Base-by-base conservation (phyloP, 2,888 invertebrate species). In the Parelbella ahira region DNA sequence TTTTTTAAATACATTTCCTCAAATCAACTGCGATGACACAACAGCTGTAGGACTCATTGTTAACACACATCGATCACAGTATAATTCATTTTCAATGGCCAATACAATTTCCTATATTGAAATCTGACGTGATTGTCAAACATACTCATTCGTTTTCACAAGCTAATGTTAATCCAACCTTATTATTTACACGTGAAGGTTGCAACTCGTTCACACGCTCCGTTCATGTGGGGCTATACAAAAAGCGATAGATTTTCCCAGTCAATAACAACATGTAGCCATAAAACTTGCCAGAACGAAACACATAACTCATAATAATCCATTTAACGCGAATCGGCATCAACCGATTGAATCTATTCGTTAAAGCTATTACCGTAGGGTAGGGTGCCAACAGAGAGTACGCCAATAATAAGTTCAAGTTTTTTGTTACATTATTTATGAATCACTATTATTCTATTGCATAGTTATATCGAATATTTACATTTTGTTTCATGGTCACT, bases 271-370 rank as follows among this genome's bases (percentile, higher is more conserved):
- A 42, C 42, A 29, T 42, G 42, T 29, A 36, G 29, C 24, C 36
- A 42, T 42, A 42, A 42, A 42, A 36, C 34, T 42, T 10, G 29
- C 29, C 42, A 29, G 42, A 42, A 42, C 36, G 29, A 21, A 42
- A 36, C 42, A 43, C 50, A 47, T 55, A 49, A 52, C 39, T 53
- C 53, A 52, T 47, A 48, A 48, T 55, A 54, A 56, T 56, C 56
- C 55, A 56, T 55, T 56, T 55, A 54, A 53, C 56, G 51, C 54
- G 47, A 50, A 50, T 56, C 54, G 48, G 48, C 38, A 47, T 44
- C 48, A 51, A 53, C 46, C 53, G 48, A 57, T 53, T 54, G 49
- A 49, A 54, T 57, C 49, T 53, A 49, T 51, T 50, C 28, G 37
- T 33, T 33, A 18, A 25, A 36, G 38, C 38, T 33, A 43, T 18